Percentiles rank a stretch among this genome's conserved stretches.
Evolutionary conservation across 2,888 invertebrate genomes (phyloP).

Genomic region (Acrocyrtus sp.): DNA sequence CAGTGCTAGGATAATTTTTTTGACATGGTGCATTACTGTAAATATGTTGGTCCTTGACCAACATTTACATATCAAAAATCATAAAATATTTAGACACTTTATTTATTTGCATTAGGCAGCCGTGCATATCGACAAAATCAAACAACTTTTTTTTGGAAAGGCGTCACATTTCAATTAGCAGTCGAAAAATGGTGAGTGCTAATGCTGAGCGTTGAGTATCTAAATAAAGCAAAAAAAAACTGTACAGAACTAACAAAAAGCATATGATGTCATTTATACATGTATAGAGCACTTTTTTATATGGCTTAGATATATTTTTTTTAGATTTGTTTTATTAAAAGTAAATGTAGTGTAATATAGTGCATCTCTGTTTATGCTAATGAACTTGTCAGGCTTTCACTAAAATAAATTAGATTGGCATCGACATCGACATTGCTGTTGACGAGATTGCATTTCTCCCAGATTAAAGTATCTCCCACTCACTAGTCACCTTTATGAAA

Average conservation of each 20-base stretch:
- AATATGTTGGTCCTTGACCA: background rate
- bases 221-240: too few relatives aligned
- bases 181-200: background rate
- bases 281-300: too few relatives aligned
- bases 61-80: background rate
- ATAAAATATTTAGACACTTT: background rate
- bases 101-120: too few relatives aligned
- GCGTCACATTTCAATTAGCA: background rate
- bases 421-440: background rate
- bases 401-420: constrained; percentile 7
- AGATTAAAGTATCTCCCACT: too few relatives aligned
- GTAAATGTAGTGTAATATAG: background rate
- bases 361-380: constrained; percentile 21
- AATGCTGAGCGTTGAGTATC: background rate
- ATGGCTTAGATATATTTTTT: too few relatives aligned
- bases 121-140: too few relatives aligned
- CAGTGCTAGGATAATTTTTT: too few relatives aligned
- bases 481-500: too few relatives aligned
- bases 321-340: too few relatives aligned
- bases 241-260: too few relatives aligned
- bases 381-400: constrained; percentile 30
- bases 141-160: too few relatives aligned
- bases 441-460: background rate
- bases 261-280: too few relatives aligned
- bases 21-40: background rate